Evolutionary conservation across 2,113 vertebrate genomes (phyloP).

Genomic region (Ramphastos sulfuratus): DNA sequence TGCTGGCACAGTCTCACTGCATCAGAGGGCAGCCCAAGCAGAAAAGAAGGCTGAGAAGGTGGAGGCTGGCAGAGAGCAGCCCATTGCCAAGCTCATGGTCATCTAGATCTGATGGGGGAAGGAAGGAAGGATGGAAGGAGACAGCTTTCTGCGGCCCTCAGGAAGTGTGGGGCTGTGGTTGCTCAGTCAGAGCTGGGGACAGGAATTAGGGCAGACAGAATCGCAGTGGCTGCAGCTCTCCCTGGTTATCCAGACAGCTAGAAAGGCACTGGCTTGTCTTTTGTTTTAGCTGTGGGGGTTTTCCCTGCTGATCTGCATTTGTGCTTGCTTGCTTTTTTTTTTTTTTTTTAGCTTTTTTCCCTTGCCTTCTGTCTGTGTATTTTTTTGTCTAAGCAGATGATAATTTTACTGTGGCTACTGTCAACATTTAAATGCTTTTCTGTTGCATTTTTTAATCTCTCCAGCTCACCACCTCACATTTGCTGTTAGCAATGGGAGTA

Average conservation of each 20-base stretch:
- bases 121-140: neutral
- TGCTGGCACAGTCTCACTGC: rapidly evolving
- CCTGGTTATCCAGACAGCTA: constrained; percentile 9
- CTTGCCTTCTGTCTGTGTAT: rapidly evolving
- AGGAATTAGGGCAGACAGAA: constrained; percentile 49
- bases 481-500: neutral
- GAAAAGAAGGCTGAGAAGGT: neutral
- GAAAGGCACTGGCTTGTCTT: neutral
- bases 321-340: no score
- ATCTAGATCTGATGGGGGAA: neutral
- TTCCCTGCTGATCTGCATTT: neutral
- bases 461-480: neutral
- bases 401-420: neutral
- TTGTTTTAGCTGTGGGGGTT: neutral
- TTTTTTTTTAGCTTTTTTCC: neutral
- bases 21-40: neutral
- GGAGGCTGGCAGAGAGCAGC: neutral
- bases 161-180: constrained; percentile 40
- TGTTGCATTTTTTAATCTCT: neutral
- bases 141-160: neutral
- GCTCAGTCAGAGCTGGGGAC: constrained; percentile 14
- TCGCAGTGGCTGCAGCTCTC: neutral
- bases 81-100: neutral
- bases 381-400: neutral
- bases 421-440: neutral